Conservation (phyloP, 2,797 vertebrate genomes). For the Echiichthys vipera region DNA sequence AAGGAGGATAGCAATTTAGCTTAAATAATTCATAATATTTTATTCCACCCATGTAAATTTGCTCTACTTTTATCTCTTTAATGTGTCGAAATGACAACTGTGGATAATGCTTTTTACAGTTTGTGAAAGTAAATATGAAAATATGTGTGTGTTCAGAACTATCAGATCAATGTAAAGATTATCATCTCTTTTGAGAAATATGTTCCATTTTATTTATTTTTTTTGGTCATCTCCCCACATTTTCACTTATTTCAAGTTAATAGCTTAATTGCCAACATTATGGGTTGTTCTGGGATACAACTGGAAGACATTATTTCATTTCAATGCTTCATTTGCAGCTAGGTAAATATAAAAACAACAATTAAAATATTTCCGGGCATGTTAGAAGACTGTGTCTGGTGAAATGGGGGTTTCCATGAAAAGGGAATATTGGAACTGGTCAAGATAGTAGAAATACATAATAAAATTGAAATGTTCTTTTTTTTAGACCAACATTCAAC, state of each 20-base stretch:
- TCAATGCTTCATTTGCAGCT: conserved; percentile 76
- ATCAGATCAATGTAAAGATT: conserved; percentile 27
- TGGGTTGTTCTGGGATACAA: conserved; percentile 61
- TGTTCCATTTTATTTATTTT: conserved; percentile 3
- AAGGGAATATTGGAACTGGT: background rate
- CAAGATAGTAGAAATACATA: background rate
- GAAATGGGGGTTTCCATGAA: conserved; percentile 19
- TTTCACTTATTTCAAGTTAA: conserved; percentile 64
- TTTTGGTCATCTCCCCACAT: conserved; percentile 17
- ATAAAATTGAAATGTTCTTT: background rate
- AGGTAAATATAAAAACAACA: conserved; percentile 77
- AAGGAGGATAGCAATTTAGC: conserved; percentile 18
- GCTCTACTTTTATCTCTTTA: background rate
- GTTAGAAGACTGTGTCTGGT: conserved; percentile 38
- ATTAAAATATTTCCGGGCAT: conserved; percentile 65
- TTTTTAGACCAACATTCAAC: too few relatives aligned
- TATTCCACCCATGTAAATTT: background rate
- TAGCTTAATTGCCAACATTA: conserved; percentile 72
- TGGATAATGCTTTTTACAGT: background rate
- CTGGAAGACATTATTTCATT: conserved; percentile 79
- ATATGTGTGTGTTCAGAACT: conserved; percentile 3
- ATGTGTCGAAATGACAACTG: background rate
- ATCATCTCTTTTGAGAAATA: conserved; percentile 31
- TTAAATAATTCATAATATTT: conserved; percentile 7
- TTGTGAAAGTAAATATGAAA: background rate